Evolutionary conservation across 2,113 vertebrate species (phyloP).

Genomic region (Lates calcarifer): DNA sequence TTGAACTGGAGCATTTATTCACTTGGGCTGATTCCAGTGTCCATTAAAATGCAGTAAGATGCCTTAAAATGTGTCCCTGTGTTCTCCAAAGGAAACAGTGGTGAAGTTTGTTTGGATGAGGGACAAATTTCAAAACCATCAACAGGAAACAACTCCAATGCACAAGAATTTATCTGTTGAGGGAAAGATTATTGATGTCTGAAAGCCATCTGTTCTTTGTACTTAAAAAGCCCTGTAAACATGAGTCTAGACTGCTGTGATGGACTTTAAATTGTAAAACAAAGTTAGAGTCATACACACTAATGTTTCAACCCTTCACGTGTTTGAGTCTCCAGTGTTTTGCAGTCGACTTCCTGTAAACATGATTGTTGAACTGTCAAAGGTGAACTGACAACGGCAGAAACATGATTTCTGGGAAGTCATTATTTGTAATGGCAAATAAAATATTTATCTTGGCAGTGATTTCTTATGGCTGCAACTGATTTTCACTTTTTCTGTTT

Average conservation of each 20-base stretch:
- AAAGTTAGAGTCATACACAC: not conserved
- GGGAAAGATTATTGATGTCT: not conserved
- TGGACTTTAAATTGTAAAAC: not conserved
- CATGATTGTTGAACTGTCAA: not conserved
- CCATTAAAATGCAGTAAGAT: not conserved
- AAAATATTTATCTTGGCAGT: not conserved
- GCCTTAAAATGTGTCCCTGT: not conserved
- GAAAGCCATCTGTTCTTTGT: not conserved
- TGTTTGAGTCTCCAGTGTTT: not conserved
- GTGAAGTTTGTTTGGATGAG: conserved; percentile 5
- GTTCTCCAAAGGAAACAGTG: not conserved
- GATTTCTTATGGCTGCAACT: not conserved
- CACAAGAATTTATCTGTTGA: not conserved
- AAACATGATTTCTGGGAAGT: not conserved
- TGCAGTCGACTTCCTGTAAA: not conserved
- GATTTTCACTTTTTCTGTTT: not conserved
- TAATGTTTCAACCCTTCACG: not conserved
- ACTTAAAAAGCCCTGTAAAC: not conserved
- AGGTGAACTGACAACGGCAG: no score
- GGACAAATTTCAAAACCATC: not conserved
- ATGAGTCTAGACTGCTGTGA: not conserved
- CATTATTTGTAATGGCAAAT: no score
- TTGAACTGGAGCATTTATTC: not conserved
- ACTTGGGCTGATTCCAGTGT: not conserved
- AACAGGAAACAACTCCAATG: conserved; percentile 12